Evolutionary conservation across 2,888 invertebrate species (phyloP).

Genomic region (Scrobipalpa atriplicella): DNA sequence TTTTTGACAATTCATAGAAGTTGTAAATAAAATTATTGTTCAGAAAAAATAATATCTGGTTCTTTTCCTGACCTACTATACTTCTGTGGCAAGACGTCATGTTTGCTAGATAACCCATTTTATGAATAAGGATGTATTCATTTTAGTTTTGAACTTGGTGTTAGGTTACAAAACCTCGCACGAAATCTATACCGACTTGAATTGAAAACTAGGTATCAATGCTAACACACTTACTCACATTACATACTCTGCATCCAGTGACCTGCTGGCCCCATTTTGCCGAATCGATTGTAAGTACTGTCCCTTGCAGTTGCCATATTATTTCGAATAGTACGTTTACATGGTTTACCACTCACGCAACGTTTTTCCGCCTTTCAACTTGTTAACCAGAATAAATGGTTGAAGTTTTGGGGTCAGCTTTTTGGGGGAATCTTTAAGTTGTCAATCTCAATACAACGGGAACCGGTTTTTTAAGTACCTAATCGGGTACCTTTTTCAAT

Average conservation of each 20-base stretch:
- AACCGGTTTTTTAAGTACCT: conserved; percentile 31
- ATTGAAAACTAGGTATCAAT: conserved; percentile 36
- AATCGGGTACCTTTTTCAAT: conserved; percentile 19
- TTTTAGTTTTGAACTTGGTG: neutral
- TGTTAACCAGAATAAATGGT: conserved; percentile 15
- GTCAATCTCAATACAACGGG: conserved; percentile 21
- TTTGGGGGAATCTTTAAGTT: conserved; percentile 24
- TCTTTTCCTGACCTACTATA: no score
- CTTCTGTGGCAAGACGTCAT: no score
- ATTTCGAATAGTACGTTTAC: conserved; percentile 3
- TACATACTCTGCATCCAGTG: conserved; percentile 43
- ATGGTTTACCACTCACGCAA: conserved; percentile 22
- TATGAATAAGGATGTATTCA: neutral
- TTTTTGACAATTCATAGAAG: no score
- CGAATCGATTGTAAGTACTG: conserved; percentile 58
- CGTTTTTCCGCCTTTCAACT: conserved; percentile 24
- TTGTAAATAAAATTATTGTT: no score
- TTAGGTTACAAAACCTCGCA: conserved; percentile 23
- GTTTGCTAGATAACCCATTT: no score
- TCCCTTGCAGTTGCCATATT: conserved; percentile 43
- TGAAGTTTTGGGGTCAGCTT: conserved; percentile 22
- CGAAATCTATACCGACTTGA: conserved; percentile 39
- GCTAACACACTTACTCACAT: conserved; percentile 35
- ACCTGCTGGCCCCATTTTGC: conserved; percentile 62
- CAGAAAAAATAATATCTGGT: no score